A percentile compares a stretch with the other conserved stretches of the same genome.
These are phyloP conservation scores for Drosophila oshimai DNA, from an alignment of 1,140 invertebrate genomes.

Conservation along the genomic window DNA sequence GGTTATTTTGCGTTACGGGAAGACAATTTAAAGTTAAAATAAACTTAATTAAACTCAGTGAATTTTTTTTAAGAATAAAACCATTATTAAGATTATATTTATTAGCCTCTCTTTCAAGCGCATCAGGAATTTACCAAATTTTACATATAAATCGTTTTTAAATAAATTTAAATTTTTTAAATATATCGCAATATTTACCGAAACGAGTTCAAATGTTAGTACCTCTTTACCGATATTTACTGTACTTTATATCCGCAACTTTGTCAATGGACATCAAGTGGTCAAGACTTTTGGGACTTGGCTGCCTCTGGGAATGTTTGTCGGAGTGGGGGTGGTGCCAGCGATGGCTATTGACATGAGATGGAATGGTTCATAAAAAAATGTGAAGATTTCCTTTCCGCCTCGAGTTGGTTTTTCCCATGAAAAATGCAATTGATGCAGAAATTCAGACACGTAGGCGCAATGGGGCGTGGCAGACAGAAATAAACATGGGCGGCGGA, in stretches of 20 bases:
- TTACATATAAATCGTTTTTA: too few species aligned
- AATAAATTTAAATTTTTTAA: too few species aligned
- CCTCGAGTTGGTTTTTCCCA: slow-evolving; percentile 47
- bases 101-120: too few species aligned
- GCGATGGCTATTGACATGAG: background rate
- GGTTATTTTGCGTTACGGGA: background rate
- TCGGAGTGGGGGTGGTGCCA: background rate
- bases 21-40: background rate
- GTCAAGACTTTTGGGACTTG: slow-evolving; percentile 30
- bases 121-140: too few species aligned
- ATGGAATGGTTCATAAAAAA: background rate
- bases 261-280: slow-evolving; percentile 28
- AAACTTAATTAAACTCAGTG: too few species aligned
- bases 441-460: slow-evolving; percentile 58
- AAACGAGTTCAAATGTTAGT: background rate
- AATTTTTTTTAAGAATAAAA: too few species aligned
- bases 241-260: slow-evolving; percentile 28
- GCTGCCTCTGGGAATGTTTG: background rate
- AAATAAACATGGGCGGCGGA: slow-evolving; percentile 10
- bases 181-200: too few species aligned
- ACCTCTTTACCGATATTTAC: background rate
- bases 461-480: slow-evolving; percentile 54
- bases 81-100: too few species aligned
- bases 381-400: slow-evolving; percentile 59
- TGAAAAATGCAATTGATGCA: slow-evolving; percentile 75